Conservation (phyloP, 2,797 vertebrate genomes). For the Myotis vivesi region DNA sequence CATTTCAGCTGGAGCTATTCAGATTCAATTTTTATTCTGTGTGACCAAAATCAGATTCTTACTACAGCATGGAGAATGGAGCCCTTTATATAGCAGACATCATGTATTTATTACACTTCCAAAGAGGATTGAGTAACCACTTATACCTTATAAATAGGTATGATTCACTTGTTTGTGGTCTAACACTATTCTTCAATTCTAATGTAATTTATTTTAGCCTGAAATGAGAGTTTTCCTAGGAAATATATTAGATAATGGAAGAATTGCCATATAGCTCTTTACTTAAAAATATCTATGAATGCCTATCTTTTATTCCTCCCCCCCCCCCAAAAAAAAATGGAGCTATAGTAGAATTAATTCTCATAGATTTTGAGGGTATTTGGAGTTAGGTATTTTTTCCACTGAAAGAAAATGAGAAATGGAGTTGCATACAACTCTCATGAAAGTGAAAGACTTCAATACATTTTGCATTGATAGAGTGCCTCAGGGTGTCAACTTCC, state of each 20-base stretch:
- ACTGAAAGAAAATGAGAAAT: conserved; percentile 46
- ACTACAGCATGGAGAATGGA: neutral
- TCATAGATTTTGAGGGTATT: neutral
- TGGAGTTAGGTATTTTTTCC: conserved; percentile 24
- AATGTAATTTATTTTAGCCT: neutral
- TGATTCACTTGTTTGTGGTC: neutral
- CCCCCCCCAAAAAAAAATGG: neutral
- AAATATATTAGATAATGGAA: neutral
- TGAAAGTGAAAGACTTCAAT: conserved; percentile 37
- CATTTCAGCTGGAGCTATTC: neutral
- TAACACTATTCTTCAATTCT: neutral
- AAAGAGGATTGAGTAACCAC: neutral
- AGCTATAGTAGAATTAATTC: neutral
- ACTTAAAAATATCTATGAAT: neutral
- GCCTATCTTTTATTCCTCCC: neutral
- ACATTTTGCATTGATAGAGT: conserved; percentile 59
- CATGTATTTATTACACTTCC: neutral
- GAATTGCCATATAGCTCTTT: neutral
- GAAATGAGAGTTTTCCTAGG: neutral
- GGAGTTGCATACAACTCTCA: neutral
- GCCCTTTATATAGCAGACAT: neutral
- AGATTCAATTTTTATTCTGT: neutral
- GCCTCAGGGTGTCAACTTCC: neutral
- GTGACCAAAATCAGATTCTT: neutral
- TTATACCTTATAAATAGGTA: neutral